Evolutionary conservation across 2,797 vertebrate genomes (phyloP), one percentile per base, ranked within the genome.

Genomic region (Sebastes iracundus): DNA sequence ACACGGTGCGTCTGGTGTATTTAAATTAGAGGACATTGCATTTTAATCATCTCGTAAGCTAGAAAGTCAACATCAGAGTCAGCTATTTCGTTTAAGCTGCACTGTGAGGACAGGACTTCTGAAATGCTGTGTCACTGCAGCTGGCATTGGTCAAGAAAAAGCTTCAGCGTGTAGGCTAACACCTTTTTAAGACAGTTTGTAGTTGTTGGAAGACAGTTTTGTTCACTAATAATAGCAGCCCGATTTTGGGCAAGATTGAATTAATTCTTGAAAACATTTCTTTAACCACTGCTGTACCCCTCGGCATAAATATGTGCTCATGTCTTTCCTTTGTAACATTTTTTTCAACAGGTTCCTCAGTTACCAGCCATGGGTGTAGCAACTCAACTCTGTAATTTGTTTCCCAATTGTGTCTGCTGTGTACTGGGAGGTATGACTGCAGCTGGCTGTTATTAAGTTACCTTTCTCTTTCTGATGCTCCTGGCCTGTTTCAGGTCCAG

Each of bases 391-490:
- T 52, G 28, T 56, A 22, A 79, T 82, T 77, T 72, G 28, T 62
- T 52, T 75, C 38, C 60, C 58, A 55, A 33, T 64, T 71, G 52
- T 73, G 71, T 75, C 62, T 79, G 74, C 25, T 80, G 42, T 67
- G 64, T 30, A 79, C 62, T 76, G 38, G 32, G n/a, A 38, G 52
- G 69, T 64, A 76, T 77, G 66, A 46, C 77, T 49, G 38, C 69
- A 60, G 55, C 58, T 79, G 67, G 71, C 83, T 87, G 55, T 79
- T 85, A 83, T 87, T 84, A 81, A 63, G 88, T 83, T 87, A 79
- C 61, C 58, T 72, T 72, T 87, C 62, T 83, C 67, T 84, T 86
- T 77, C 72, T 52, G 18, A 85, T 74, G 79, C 84, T 79, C 18
- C 35, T 87, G 70, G 78, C 72, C 79, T 82, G 22, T 62, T 83